Evolutionary conservation across 2,888 invertebrate genomes (phyloP).

Genomic region (Pandemis corylana): DNA sequence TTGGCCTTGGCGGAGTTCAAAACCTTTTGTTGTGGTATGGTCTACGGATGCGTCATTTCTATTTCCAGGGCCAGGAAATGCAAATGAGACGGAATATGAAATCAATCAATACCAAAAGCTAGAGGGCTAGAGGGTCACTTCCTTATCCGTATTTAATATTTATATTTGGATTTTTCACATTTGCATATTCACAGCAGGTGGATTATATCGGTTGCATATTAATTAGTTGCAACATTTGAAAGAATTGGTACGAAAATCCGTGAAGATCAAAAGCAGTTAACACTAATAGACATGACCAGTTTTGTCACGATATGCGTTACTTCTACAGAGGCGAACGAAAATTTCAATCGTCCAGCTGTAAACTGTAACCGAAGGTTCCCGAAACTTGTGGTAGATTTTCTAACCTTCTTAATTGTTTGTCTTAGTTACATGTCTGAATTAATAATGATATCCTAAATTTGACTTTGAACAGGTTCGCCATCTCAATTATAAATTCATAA

Average conservation of each 20-base stretch:
- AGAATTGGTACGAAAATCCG: too few species aligned
- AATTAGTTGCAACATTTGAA: background rate
- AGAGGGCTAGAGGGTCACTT: conserved; percentile 13
- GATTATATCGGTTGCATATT: background rate
- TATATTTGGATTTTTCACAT: background rate
- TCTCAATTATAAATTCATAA: too few species aligned
- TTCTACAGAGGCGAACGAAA: too few species aligned
- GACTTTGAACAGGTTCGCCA: background rate
- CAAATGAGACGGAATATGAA: conserved; percentile 24
- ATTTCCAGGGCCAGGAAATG: conserved; percentile 30
- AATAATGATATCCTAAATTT: background rate
- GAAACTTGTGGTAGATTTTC: background rate
- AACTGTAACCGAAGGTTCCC: background rate
- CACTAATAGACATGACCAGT: too few species aligned
- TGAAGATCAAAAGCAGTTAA: too few species aligned
- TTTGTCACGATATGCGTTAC: too few species aligned
- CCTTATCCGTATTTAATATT: conserved; percentile 21
- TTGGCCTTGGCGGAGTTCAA: conserved; percentile 27
- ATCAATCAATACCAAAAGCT: conserved; percentile 29
- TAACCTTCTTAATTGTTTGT: background rate
- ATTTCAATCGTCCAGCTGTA: background rate
- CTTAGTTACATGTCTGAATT: too few species aligned
- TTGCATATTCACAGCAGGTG: background rate
- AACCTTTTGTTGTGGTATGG: conserved; percentile 32
- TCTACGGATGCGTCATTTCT: conserved; percentile 29